These are phyloP conservation scores for Crepidodera aurea DNA, from an alignment of 2,888 invertebrate genomes.

Conservation along the genomic window DNA sequence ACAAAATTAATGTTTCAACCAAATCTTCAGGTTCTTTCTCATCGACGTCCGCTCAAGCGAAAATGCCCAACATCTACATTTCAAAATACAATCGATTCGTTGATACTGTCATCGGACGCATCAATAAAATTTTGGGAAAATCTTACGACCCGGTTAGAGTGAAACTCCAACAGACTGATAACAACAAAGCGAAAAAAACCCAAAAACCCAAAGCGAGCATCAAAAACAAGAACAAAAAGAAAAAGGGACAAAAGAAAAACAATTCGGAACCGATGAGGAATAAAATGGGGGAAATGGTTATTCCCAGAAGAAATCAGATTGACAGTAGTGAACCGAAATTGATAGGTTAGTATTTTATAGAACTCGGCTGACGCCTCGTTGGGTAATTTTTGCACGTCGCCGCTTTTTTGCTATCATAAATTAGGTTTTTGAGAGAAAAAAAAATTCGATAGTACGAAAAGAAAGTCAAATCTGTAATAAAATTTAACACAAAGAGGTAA, in stretches of 20 bases:
- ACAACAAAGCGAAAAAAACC: constrained; percentile 58
- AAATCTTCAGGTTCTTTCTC: not conserved
- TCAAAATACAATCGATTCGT: constrained; percentile 87
- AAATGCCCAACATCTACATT: constrained; percentile 75
- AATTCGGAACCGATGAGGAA: constrained; percentile 39
- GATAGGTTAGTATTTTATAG: constrained; percentile 33
- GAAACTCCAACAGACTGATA: constrained; percentile 68
- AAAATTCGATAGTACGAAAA: too few relatives aligned
- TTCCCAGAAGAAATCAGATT: constrained; percentile 47
- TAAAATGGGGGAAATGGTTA: constrained; percentile 58
- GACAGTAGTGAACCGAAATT: constrained; percentile 21
- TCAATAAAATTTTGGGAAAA: constrained; percentile 80
- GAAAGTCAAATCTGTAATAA: too few relatives aligned
- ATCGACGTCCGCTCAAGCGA: too few relatives aligned
- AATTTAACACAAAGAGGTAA: too few relatives aligned
- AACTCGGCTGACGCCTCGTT: too few relatives aligned
- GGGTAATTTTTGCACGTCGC: too few relatives aligned
- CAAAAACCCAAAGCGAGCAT: constrained; percentile 41
- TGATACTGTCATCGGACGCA: constrained; percentile 81
- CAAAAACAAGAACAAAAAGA: constrained; percentile 30
- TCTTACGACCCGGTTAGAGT: constrained; percentile 89
- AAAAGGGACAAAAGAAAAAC: constrained; percentile 23
- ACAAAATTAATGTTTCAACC: too few relatives aligned
- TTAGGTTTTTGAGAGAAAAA: too few relatives aligned
- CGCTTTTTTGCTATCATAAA: too few relatives aligned